These are phyloP conservation scores for Sander lucioperca DNA, from an alignment of 2,113 vertebrate species.

Conservation along the genomic window DNA sequence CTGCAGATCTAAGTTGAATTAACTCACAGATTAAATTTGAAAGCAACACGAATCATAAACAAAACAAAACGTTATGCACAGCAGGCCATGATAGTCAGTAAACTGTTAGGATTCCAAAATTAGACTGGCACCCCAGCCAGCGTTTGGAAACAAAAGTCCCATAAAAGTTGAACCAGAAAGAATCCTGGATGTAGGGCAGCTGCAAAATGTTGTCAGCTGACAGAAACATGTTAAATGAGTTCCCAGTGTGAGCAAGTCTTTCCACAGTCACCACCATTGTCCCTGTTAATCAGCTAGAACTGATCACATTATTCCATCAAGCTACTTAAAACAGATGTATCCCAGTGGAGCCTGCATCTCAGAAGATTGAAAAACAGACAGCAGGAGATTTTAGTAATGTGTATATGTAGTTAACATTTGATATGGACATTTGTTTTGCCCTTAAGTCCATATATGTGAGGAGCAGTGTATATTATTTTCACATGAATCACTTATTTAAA, in stretches of 20 bases:
- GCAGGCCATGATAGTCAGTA: not conserved
- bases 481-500: not conserved
- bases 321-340: not conserved
- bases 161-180: not conserved
- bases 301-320: not conserved
- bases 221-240: not conserved
- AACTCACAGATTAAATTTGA: not conserved
- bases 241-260: not conserved
- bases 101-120: not conserved
- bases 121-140: not conserved
- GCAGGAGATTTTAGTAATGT: not conserved
- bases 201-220: constrained; percentile 44
- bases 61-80: not conserved
- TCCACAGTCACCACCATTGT: constrained; percentile 17
- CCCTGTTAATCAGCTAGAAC: not conserved
- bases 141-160: constrained; percentile 15
- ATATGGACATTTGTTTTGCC: not conserved
- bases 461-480: not conserved
- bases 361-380: not conserved
- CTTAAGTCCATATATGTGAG: not conserved
- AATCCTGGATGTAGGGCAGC: not conserved
- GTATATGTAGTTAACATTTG: not conserved
- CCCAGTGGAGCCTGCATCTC: not conserved
- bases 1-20: not conserved
- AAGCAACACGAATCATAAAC: not conserved